Base-by-base conservation (phyloP, 2,113 vertebrate genomes). In the Anseranas semipalmata region DNA sequence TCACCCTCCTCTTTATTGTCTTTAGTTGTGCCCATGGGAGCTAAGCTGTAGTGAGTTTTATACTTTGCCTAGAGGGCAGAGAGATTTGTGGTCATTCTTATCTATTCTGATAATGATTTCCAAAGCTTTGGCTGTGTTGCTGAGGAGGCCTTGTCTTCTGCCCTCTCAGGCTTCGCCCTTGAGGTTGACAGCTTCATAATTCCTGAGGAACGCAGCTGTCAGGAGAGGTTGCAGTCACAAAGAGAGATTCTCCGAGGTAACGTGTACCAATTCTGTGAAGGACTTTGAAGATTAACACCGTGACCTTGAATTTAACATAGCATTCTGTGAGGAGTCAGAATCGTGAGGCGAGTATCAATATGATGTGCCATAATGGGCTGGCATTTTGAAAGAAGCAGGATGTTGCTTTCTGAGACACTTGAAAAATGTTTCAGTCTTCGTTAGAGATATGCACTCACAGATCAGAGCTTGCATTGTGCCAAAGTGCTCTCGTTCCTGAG, bases 121-220 rank as follows among this genome's bases (percentile, higher is more conserved):
- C 94, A 95, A 96, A 97, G 89, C 85, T 88, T 81, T 88, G 65
- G 48, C 85, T 92, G 86, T 75, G 87, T 77, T 92, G 41, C 89
- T 92, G 92, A 96, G 91, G 50, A 96, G 87, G 90, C 85, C 86
- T 76, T 62, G 83, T 85, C 91, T 96, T 94, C 80, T 95, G 78
- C 90, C 76, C 87, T 95, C 94, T 93, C 75, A 74, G 85, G 90
- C 91, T 97, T 97, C 93, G 95, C 91, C 94, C 86, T 95, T 95
- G 94, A 97, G 95, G 91, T 71, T 96, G 96, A 96, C 97, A 97
- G 94, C 90, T 97, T 96, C 97, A 96, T 97, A 96, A 97, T 86
- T 97, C 95, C 91, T 92, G 80, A 94, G 80, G 83, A 96, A 92
- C 86, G 91, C 93, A 93, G 95, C 95, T 97, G 95, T 96, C 96